Evolutionary conservation across 2,888 invertebrate genomes (phyloP).

Genomic region (Drosophila neonasuta): DNA sequence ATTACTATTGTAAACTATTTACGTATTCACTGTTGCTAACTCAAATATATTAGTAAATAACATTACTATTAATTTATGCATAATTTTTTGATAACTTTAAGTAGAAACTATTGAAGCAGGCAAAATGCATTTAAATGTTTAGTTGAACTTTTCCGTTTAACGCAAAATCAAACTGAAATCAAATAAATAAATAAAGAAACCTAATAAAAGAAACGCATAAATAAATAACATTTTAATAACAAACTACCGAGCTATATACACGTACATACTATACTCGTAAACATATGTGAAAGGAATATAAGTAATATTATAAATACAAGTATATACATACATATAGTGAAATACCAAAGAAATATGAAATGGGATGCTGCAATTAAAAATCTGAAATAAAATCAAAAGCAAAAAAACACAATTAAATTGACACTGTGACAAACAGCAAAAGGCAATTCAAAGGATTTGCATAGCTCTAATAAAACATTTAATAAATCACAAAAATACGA

Average conservation of each 20-base stretch:
- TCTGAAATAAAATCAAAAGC: conserved; percentile 15
- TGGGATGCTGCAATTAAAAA: conserved; percentile 11
- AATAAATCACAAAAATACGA: conserved; percentile 28
- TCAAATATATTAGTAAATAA: conserved; percentile 27
- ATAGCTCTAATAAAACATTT: conserved; percentile 22
- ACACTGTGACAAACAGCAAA: conserved; percentile 19
- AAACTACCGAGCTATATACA: conserved; percentile 32
- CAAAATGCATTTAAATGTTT: conserved; percentile 62
- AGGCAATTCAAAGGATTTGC: conserved; percentile 20
- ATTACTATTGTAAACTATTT: conserved; percentile 73
- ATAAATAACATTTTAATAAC: conserved; percentile 28
- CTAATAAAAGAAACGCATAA: conserved; percentile 32
- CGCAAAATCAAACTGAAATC: conserved; percentile 60
- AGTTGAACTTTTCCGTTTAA: conserved; percentile 40
- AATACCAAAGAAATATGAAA: conserved; percentile 22
- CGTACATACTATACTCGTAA: conserved; percentile 11
- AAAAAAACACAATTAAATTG: conserved; percentile 18
- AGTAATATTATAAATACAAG: conserved; percentile 30
- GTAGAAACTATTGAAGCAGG: conserved; percentile 40
- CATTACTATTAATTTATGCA: neutral
- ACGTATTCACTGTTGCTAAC: conserved; percentile 64
- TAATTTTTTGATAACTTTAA: conserved; percentile 10
- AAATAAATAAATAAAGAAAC: conserved; percentile 60
- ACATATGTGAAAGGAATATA: conserved; percentile 40
- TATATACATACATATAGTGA: conserved; percentile 15